Percentiles rank a stretch among this genome's conserved stretches.
These are phyloP conservation scores for Lampris megalopsis DNA, from an alignment of 2,113 vertebrate genomes.

Conservation along the genomic window DNA sequence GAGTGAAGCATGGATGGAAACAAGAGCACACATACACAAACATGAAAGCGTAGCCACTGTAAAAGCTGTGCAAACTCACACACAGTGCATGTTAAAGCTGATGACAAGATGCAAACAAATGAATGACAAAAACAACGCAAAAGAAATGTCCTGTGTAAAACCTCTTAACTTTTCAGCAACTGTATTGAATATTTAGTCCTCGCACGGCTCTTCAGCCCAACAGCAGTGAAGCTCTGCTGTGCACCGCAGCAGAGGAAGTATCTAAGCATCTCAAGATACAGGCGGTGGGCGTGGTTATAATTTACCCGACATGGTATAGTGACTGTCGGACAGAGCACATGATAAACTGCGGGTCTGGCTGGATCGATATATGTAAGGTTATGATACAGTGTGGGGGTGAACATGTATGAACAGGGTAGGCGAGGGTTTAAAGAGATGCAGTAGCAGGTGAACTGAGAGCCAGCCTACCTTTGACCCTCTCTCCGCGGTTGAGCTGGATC, in stretches of 20 bases:
- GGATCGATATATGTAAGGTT: not conserved
- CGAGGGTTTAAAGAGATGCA: not conserved
- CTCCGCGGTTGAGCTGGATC: slow-evolving; percentile 95
- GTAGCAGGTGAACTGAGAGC: not conserved
- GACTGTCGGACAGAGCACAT: not conserved
- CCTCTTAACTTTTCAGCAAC: no score
- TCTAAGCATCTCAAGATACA: not conserved
- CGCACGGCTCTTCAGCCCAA: slow-evolving; percentile 21
- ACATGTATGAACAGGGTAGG: not conserved
- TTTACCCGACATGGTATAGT: slow-evolving; percentile 2
- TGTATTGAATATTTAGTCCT: not conserved
- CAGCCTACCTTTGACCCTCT: slow-evolving; percentile 93
- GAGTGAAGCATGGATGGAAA: slow-evolving; percentile 83
- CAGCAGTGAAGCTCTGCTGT: slow-evolving; percentile 32
- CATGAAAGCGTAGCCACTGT: slow-evolving; percentile 64
- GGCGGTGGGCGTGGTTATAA: not conserved
- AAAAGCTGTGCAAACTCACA: slow-evolving; percentile 51
- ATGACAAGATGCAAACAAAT: not conserved
- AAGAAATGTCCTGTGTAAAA: slow-evolving; percentile 43
- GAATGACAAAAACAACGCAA: slow-evolving; percentile 26
- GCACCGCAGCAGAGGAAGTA: slow-evolving; percentile 14
- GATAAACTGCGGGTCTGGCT: not conserved
- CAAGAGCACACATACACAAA: slow-evolving; percentile 74
- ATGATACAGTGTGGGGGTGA: not conserved
- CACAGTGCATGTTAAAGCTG: slow-evolving; percentile 54